Conservation (phyloP, 2,797 vertebrate genomes). For the Kryptopterus vitreolus region DNA sequence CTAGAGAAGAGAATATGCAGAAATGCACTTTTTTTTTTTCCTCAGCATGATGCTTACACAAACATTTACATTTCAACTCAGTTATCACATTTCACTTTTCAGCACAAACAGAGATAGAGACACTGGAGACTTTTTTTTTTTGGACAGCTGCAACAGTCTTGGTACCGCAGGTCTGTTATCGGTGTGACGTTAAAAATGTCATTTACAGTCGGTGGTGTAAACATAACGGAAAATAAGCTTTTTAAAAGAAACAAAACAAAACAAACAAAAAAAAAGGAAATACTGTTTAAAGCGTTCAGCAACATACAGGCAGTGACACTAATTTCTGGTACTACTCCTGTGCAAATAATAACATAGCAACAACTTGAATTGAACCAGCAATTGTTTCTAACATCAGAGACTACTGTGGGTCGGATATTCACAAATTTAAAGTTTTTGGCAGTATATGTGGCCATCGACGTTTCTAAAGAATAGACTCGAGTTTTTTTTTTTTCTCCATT, state of each 20-base stretch:
- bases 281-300: slow-evolving; percentile 85
- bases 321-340: slow-evolving; percentile 97
- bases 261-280: slow-evolving; percentile 64
- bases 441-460: slow-evolving; percentile 82
- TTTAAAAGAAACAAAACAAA: slow-evolving; percentile 46
- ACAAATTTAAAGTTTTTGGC: slow-evolving; percentile 99
- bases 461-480: slow-evolving; percentile 92
- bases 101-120: slow-evolving; percentile 88
- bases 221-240: slow-evolving; percentile 49
- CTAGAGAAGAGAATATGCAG: slow-evolving; percentile 94
- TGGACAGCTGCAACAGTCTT: slow-evolving; percentile 88
- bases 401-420: slow-evolving; percentile 97
- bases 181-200: slow-evolving; percentile 84
- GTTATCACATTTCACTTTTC: slow-evolving; percentile 88
- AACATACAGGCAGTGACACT: slow-evolving; percentile 99
- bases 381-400: slow-evolving; percentile 97
- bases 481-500: slow-evolving; percentile 73
- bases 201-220: slow-evolving; percentile 96
- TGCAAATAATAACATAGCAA: slow-evolving; percentile 99
- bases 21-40: slow-evolving; percentile 83
- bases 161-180: slow-evolving; percentile 86
- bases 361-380: slow-evolving; percentile 99
- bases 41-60: slow-evolving; percentile 86
- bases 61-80: slow-evolving; percentile 81
- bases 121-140: slow-evolving; percentile 82